Base-by-base conservation (phyloP, 2,113 vertebrate genomes). In the Myotis yumanensis region DNA sequence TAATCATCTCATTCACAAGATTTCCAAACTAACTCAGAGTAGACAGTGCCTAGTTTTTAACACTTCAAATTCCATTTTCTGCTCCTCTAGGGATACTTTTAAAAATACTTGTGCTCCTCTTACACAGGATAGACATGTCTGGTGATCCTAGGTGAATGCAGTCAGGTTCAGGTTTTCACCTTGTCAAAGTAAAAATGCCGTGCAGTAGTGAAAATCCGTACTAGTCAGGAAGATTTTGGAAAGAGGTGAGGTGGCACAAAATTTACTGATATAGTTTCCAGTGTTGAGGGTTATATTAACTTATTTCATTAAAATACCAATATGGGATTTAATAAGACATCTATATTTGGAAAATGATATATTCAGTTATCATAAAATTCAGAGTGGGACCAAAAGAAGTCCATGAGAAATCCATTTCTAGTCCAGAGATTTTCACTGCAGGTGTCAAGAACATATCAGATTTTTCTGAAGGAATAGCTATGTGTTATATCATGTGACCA, bases 261-360 rank as follows among this genome's bases (percentile, higher is more conserved):
- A 52, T 80, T 30, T 69, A 73, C 30, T 82, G 52, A 72, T 54
- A 51, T 0, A 30, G 18, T 72, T 72, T 62, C 46, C 73, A 93
- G 22, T 68, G 52, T 11, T 84, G 14, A 89, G 46, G 90, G 32
- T 69, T 85, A n/a, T 4, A 92, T n/a, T 76, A 75, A 25, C 12
- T 90, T 51, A 88, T 57, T 88, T 93, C 20, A 59, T 57, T 81
- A 96, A 76, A 89, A 93, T 30, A 91, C 11, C 30, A 82, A 92
- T 92, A 90, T 35, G 30, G 40, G 9, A 81, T 71, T 88, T 94
- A 91, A 86, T 77, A 72, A 85, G 81, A 35, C 73, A 69, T 18
- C 48, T 54, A 7, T 48, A 83, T 68, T 71, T 83, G 30, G 43
- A 46, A 73, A 90, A 71, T 66, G 18, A 76, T 81, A 69, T 5